These are phyloP conservation scores for Malacoraja senta DNA, from an alignment of 2,797 vertebrate genomes.

Conservation along the genomic window DNA sequence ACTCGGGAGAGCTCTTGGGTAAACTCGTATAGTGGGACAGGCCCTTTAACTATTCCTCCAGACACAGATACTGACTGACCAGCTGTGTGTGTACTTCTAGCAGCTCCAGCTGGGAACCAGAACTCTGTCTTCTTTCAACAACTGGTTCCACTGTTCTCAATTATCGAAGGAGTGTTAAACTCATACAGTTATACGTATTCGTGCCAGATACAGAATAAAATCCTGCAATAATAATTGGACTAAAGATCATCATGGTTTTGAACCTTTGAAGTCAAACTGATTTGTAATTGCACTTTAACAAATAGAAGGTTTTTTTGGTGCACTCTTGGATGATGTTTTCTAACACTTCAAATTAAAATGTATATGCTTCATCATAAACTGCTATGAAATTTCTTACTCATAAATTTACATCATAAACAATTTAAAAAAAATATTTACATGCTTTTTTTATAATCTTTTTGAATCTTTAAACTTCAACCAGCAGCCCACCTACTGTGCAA, in stretches of 20 bases:
- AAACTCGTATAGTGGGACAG: too few species aligned
- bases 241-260: background rate
- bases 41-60: too few species aligned
- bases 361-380: background rate
- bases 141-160: background rate
- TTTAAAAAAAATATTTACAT: too few species aligned
- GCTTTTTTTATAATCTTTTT: background rate
- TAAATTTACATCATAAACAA: too few species aligned
- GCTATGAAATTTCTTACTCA: too few species aligned
- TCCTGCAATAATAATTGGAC: background rate
- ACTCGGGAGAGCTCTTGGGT: too few species aligned
- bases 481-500: background rate
- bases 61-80: too few species aligned
- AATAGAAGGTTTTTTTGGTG: background rate
- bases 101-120: too few species aligned
- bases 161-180: background rate
- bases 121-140: too few species aligned
- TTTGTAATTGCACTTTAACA: background rate
- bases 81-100: too few species aligned
- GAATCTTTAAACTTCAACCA: constrained; percentile 23
- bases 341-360: background rate
- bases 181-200: background rate
- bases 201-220: background rate
- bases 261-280: background rate
- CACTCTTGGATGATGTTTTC: background rate